Conservation (phyloP, 2,888 invertebrate species). For the Dryocosmus kuriphilus region DNA sequence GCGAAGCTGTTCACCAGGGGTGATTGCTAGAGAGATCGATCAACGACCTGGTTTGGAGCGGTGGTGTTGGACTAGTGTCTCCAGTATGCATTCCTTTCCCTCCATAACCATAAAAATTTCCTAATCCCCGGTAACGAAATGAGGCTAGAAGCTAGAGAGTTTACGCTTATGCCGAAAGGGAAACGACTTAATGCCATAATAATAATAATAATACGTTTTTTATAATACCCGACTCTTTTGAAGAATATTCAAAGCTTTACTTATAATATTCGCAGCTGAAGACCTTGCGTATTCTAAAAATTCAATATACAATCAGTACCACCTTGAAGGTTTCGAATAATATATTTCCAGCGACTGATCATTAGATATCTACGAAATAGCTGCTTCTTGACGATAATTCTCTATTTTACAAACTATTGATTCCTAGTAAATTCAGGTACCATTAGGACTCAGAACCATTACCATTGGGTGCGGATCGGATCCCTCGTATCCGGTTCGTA, state of each 20-base stretch:
- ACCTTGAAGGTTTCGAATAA: slow-evolving; percentile 16
- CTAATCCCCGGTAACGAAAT: too few species aligned
- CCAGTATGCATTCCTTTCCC: too few species aligned
- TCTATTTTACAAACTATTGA: slow-evolving; percentile 54
- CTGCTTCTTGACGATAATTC: slow-evolving; percentile 4
- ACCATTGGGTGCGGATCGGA: slow-evolving; percentile 58
- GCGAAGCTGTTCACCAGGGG: too few species aligned
- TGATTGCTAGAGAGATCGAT: too few species aligned
- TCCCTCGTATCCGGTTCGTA: slow-evolving; percentile 41
- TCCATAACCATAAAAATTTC: too few species aligned
- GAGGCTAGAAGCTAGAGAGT: too few species aligned
- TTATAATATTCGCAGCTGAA: background rate
- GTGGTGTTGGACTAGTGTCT: too few species aligned
- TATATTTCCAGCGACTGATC: background rate
- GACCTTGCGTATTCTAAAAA: background rate
- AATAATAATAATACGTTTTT: background rate
- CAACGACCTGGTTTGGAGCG: too few species aligned
- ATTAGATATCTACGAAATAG: background rate
- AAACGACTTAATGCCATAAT: background rate
- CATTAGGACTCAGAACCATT: slow-evolving; percentile 62
- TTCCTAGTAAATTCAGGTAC: slow-evolving; percentile 67
- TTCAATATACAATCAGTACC: background rate
- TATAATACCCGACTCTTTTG: background rate
- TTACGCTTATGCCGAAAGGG: too few species aligned
- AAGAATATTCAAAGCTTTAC: background rate